These are phyloP conservation scores for Acropora yongei DNA, from an alignment of 64 coral and sea anemone genomes.

Conservation along the genomic window DNA sequence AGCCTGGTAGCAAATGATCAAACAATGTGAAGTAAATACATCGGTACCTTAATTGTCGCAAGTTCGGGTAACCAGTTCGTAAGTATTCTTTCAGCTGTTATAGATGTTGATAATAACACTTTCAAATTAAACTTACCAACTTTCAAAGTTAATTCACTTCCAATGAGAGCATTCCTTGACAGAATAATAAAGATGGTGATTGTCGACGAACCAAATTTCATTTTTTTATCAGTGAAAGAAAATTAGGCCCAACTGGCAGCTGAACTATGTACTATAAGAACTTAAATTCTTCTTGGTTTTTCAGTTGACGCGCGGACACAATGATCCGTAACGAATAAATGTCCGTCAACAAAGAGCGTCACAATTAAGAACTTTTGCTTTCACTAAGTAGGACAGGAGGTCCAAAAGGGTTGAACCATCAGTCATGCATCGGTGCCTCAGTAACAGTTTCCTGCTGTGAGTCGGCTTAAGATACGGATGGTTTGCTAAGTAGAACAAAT, in stretches of 20 bases:
- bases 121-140: conserved; percentile 10
- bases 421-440: background rate
- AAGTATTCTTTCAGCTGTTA: too few relatives aligned
- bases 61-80: too few relatives aligned
- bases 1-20: too few relatives aligned
- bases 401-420: too few relatives aligned
- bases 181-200: background rate
- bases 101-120: too few relatives aligned
- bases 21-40: too few relatives aligned
- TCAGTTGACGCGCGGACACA: background rate
- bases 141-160: background rate
- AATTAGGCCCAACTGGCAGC: too few relatives aligned
- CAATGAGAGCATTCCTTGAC: background rate
- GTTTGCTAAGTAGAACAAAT: background rate
- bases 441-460: background rate
- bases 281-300: background rate
- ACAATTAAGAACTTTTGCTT: background rate
- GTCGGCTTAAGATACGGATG: background rate
- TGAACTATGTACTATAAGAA: too few relatives aligned
- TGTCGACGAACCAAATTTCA: background rate
- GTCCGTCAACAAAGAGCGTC: background rate
- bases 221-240: background rate
- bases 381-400: background rate
- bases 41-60: too few relatives aligned
- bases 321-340: background rate